These are phyloP conservation scores for Drosophila cardini DNA, from an alignment of 1,140 invertebrate species.

Conservation along the genomic window DNA sequence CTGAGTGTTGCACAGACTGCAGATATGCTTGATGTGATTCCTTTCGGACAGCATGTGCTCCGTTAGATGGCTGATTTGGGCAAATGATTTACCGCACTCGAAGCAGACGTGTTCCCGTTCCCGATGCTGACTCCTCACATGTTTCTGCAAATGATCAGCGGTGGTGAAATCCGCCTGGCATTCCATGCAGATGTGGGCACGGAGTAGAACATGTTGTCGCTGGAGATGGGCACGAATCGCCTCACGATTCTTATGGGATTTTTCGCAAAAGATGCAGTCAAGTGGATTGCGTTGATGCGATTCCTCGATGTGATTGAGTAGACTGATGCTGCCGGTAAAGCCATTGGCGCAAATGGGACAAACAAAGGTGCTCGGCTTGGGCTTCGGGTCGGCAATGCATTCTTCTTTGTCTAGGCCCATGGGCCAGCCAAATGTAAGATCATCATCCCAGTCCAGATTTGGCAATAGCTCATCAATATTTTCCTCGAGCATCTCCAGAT, in stretches of 20 bases:
- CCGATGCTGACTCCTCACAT: slow-evolving; percentile 49
- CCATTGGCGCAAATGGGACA: slow-evolving; percentile 71
- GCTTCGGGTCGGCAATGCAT: slow-evolving; percentile 59
- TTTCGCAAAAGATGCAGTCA: slow-evolving; percentile 62
- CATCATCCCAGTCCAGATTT: slow-evolving; percentile 66
- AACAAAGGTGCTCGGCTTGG: slow-evolving; percentile 57
- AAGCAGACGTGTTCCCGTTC: slow-evolving; percentile 39
- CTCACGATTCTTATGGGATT: slow-evolving; percentile 54
- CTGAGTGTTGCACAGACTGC: slow-evolving; percentile 46
- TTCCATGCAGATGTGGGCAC: slow-evolving; percentile 46
- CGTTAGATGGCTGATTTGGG: slow-evolving; percentile 52
- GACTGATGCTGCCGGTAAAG: slow-evolving; percentile 59
- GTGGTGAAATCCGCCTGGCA: slow-evolving; percentile 66
- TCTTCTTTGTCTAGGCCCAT: slow-evolving; percentile 62
- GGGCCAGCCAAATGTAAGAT: slow-evolving; percentile 68
- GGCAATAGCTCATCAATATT: slow-evolving; percentile 70
- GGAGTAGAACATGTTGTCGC: slow-evolving; percentile 62
- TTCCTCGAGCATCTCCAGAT: slow-evolving; percentile 71
- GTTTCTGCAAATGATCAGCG: slow-evolving; percentile 63
- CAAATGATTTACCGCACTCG: slow-evolving; percentile 58
- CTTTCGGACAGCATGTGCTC: slow-evolving; percentile 54
- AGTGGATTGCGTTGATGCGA: slow-evolving; percentile 46
- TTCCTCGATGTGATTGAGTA: slow-evolving; percentile 52
- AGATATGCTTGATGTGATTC: slow-evolving; percentile 34
- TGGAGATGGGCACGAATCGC: slow-evolving; percentile 60